Evolutionary conservation across 1,140 invertebrate genomes (phyloP).

Genomic region (Arctopsyche grandis): DNA sequence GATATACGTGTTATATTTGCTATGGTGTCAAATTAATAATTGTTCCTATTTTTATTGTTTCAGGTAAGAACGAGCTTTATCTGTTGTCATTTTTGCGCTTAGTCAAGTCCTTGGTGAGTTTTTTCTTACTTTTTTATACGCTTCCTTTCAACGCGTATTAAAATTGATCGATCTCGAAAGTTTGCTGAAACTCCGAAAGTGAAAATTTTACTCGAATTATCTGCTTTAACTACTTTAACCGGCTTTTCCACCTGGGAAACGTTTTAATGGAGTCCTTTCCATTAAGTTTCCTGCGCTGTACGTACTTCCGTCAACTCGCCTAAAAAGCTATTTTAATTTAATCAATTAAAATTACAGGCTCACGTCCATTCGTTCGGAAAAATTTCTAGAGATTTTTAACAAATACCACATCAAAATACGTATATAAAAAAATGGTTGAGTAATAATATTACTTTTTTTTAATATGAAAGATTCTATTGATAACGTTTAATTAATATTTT

Average conservation of each 20-base stretch:
- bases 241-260: conserved; percentile 30
- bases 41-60: conserved; percentile 1
- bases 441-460: no score
- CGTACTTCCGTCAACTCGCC: neutral
- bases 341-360: neutral
- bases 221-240: conserved; percentile 22
- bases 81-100: neutral
- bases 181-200: conserved; percentile 11
- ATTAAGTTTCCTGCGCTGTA: neutral
- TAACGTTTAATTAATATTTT: conserved; percentile 1
- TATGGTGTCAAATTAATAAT: conserved; percentile 4
- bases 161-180: neutral
- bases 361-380: neutral
- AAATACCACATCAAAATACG: no score
- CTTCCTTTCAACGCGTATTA: neutral
- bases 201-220: conserved; percentile 27
- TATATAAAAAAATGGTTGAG: no score
- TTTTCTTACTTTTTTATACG: neutral
- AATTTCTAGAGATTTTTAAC: neutral
- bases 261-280: conserved; percentile 21
- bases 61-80: conserved; percentile 1
- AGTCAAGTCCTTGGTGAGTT: neutral
- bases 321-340: conserved; percentile 2
- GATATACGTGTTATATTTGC: no score
- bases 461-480: neutral